Percentiles rank a stretch among this genome's conserved stretches.
Evolutionary conservation across 2,113 vertebrate genomes (phyloP).

Genomic region (Phaetusa simplex): DNA sequence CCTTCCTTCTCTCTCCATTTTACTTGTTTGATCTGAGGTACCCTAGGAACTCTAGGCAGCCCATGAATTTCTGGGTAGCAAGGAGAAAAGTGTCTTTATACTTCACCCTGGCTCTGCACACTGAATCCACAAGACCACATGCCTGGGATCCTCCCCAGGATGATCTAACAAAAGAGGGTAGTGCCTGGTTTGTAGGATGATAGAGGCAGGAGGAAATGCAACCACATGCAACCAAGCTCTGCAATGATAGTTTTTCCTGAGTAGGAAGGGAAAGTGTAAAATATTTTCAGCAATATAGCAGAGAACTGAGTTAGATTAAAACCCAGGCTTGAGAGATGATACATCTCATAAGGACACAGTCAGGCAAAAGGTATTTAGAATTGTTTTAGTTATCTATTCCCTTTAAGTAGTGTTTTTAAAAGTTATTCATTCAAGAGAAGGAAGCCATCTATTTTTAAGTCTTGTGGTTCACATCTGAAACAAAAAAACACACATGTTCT

Average conservation of each 20-base stretch:
- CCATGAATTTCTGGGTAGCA: not conserved
- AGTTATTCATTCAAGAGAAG: not conserved
- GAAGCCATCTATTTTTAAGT: not conserved
- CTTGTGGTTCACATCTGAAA: not conserved
- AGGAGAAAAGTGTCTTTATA: not conserved
- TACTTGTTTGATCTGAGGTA: not conserved
- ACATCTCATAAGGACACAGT: not conserved
- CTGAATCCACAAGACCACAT: not conserved
- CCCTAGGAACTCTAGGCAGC: not conserved
- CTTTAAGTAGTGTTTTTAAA: not conserved
- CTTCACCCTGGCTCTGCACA: not conserved
- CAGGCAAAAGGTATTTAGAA: not conserved
- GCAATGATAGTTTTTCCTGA: not conserved
- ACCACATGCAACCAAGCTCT: not conserved
- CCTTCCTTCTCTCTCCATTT: not conserved
- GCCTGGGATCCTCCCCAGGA: not conserved
- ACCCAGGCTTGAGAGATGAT: not conserved
- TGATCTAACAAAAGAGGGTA: not conserved
- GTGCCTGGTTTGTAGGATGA: not conserved
- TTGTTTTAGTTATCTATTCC: not conserved
- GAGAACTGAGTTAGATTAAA: not conserved
- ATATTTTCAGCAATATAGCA: not conserved
- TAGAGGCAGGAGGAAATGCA: not conserved
- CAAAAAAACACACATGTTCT: not conserved
- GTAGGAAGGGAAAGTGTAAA: not conserved